Conservation (phyloP, 1,140 invertebrate genomes). For the Cydia splendana region DNA sequence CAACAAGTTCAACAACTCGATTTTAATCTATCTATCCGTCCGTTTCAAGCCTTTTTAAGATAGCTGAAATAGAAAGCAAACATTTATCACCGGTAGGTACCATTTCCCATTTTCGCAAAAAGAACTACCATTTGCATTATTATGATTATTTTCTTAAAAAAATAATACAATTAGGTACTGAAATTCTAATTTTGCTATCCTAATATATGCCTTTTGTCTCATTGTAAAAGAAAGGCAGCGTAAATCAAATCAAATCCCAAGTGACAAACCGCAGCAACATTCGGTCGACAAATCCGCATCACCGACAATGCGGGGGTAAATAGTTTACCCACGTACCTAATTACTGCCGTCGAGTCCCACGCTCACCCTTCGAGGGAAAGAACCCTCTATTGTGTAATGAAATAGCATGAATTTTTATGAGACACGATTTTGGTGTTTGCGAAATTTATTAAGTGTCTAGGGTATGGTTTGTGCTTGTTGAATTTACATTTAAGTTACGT, state of each 20-base stretch:
- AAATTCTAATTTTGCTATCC: neutral
- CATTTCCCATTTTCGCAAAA: too few relatives aligned
- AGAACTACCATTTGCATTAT: too few relatives aligned
- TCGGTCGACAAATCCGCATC: neutral
- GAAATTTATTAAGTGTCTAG: constrained; percentile 26
- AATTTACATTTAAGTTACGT: neutral
- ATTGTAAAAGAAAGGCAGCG: neutral
- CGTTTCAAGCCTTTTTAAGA: too few relatives aligned
- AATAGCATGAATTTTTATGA: constrained; percentile 31
- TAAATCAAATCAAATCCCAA: constrained; percentile 17
- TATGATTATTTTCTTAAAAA: too few relatives aligned
- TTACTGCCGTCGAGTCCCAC: constrained; percentile 59
- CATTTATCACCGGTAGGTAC: too few relatives aligned
- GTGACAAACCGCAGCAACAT: constrained; percentile 4
- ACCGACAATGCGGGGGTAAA: constrained; percentile 32
- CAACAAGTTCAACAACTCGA: too few relatives aligned
- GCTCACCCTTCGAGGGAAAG: constrained; percentile 37
- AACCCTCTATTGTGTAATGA: constrained; percentile 26
- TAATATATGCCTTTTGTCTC: neutral
- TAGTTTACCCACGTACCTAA: constrained; percentile 51
- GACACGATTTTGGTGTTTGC: constrained; percentile 29
- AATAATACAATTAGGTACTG: too few relatives aligned
- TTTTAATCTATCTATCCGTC: too few relatives aligned
- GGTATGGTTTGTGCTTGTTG: neutral
- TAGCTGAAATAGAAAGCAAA: too few relatives aligned